Conservation (phyloP, 2,888 invertebrate species). For the Anticlea derivata region DNA sequence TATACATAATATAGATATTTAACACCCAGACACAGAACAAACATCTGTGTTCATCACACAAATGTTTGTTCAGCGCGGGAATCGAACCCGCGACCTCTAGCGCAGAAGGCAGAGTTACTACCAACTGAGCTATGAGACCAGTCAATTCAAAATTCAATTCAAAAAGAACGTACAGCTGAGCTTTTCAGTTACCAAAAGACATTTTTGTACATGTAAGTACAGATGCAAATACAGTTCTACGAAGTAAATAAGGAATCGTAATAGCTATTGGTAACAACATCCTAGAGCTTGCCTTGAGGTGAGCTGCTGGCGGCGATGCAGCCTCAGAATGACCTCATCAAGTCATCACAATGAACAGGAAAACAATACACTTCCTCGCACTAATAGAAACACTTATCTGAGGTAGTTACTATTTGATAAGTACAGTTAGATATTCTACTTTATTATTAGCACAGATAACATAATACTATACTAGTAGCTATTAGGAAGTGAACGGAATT, state of each 20-base stretch:
- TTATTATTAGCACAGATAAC: too few species aligned
- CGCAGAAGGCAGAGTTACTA: too few species aligned
- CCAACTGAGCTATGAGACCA: too few species aligned
- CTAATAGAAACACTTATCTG: constrained; percentile 39
- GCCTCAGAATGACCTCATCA: constrained; percentile 46
- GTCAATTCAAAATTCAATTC: too few species aligned
- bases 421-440: constrained; percentile 14
- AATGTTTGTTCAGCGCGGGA: too few species aligned
- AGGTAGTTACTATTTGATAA: constrained; percentile 29
- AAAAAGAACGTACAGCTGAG: too few species aligned
- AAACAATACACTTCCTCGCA: constrained; percentile 49
- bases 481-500: constrained; percentile 11
- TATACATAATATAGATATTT: too few species aligned
- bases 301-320: constrained; percentile 33
- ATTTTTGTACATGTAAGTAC: not conserved
- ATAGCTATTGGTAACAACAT: constrained; percentile 34
- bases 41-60: too few species aligned
- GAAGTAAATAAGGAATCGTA: constrained; percentile 7
- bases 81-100: too few species aligned
- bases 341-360: constrained; percentile 45
- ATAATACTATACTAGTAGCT: not conserved
- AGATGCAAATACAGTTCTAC: not conserved
- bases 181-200: not conserved
- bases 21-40: too few species aligned
- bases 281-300: constrained; percentile 40